Evolutionary conservation across 2,113 vertebrate genomes (phyloP).

Genomic region (Nestor notabilis): DNA sequence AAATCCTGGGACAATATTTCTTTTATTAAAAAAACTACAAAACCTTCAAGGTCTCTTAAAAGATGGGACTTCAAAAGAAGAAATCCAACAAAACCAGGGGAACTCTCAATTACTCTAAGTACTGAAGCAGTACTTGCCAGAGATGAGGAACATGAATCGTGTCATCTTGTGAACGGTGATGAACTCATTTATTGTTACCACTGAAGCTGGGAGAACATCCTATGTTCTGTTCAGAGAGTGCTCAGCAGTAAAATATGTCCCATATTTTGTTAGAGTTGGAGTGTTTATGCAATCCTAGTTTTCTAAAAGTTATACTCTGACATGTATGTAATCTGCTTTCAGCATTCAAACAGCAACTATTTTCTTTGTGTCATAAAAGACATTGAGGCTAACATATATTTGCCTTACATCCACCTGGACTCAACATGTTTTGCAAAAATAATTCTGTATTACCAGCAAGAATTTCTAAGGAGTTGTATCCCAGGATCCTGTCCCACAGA

Average conservation of each 20-base stretch:
- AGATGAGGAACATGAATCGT: neutral
- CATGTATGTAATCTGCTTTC: neutral
- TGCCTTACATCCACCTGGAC: neutral
- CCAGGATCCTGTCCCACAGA: slow-evolving; percentile 96
- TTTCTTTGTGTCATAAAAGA: neutral
- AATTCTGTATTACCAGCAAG: slow-evolving; percentile 84
- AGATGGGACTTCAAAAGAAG: neutral
- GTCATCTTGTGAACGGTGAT: neutral
- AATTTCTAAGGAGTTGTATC: slow-evolving; percentile 93
- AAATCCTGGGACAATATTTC: neutral
- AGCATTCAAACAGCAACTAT: neutral
- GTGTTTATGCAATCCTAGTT: neutral
- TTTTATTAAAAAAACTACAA: neutral
- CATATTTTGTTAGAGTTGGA: neutral
- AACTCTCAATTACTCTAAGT: neutral
- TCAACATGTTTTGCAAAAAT: neutral
- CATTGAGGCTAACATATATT: neutral
- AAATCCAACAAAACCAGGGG: neutral
- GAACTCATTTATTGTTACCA: neutral
- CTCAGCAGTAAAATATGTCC: neutral
- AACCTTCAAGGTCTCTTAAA: neutral
- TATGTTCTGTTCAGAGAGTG: neutral
- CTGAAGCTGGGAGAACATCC: neutral
- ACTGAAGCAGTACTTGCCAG: neutral
- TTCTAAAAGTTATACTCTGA: neutral